Evolutionary conservation across 2,797 vertebrate species (phyloP).

Genomic region (Leuciscus waleckii): DNA sequence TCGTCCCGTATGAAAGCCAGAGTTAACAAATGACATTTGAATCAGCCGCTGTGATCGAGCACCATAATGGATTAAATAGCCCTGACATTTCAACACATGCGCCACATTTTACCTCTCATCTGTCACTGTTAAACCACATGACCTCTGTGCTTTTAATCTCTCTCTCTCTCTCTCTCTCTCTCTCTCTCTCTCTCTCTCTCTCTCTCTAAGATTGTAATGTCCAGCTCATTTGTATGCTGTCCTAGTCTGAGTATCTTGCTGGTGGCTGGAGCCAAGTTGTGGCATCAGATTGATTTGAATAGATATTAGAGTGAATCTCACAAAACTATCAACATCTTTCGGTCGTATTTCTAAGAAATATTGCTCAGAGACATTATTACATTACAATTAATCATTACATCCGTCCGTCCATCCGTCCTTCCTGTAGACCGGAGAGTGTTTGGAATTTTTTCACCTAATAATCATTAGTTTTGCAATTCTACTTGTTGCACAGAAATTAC

Average conservation of each 20-base stretch:
- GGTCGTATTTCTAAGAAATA: not conserved
- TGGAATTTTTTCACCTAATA: not conserved
- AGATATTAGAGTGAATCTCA: constrained; percentile 25
- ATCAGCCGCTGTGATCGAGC: constrained; percentile 35
- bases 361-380: not conserved
- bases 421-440: not conserved
- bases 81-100: constrained; percentile 75
- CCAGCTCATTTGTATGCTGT: constrained; percentile 75
- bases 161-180: constrained; percentile 14
- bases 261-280: constrained; percentile 57
- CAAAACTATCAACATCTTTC: not conserved
- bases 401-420: no score
- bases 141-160: constrained; percentile 56
- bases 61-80: constrained; percentile 76
- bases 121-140: constrained; percentile 63
- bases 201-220: constrained; percentile 2
- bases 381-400: not conserved
- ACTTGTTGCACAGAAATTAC: not conserved
- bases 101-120: constrained; percentile 70
- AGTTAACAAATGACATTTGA: constrained; percentile 47
- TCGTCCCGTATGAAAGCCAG: constrained; percentile 23
- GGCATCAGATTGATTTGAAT: constrained; percentile 22
- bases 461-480: not conserved
- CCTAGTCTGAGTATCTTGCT: constrained; percentile 67
- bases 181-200: not conserved